Conservation (phyloP, 1,140 invertebrate species). For the Drosophila leontia region DNA sequence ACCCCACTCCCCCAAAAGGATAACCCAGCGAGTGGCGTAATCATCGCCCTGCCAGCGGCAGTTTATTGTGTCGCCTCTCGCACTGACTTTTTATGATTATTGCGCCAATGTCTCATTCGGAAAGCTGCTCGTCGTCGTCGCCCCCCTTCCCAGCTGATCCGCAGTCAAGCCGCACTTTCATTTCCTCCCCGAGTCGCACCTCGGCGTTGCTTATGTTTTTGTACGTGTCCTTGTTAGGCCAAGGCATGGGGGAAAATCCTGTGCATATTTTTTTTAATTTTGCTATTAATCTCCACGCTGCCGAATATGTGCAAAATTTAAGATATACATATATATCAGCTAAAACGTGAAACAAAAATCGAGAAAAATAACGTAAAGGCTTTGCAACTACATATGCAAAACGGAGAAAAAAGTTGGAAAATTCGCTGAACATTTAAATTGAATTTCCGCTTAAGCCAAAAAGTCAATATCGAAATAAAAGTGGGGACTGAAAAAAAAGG, state of each 20-base stretch:
- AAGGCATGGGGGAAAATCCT: neutral
- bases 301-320: slow-evolving; percentile 4
- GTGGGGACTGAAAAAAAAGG: neutral
- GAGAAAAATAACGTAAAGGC: slow-evolving; percentile 13
- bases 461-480: slow-evolving; percentile 36
- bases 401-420: neutral
- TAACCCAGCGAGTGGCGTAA: slow-evolving; percentile 44
- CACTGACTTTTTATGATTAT: slow-evolving; percentile 79
- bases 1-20: neutral
- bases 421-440: slow-evolving; percentile 56
- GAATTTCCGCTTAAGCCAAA: slow-evolving; percentile 63
- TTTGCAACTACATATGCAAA: slow-evolving; percentile 15
- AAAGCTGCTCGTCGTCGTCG: slow-evolving; percentile 2
- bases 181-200: slow-evolving; percentile 20
- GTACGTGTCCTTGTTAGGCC: slow-evolving; percentile 37
- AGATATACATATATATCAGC: slow-evolving; percentile 1
- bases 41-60: slow-evolving; percentile 55
- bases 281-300: slow-evolving; percentile 5
- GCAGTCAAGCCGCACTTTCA: slow-evolving; percentile 14
- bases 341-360: neutral
- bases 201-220: slow-evolving; percentile 20
- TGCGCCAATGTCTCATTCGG: slow-evolving; percentile 55
- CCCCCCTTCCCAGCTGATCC: neutral
- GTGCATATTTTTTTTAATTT: slow-evolving; percentile 23
- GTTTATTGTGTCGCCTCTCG: slow-evolving; percentile 72